Conservation (phyloP, 2,888 invertebrate species). For the Onthophagus sagittarius region DNA sequence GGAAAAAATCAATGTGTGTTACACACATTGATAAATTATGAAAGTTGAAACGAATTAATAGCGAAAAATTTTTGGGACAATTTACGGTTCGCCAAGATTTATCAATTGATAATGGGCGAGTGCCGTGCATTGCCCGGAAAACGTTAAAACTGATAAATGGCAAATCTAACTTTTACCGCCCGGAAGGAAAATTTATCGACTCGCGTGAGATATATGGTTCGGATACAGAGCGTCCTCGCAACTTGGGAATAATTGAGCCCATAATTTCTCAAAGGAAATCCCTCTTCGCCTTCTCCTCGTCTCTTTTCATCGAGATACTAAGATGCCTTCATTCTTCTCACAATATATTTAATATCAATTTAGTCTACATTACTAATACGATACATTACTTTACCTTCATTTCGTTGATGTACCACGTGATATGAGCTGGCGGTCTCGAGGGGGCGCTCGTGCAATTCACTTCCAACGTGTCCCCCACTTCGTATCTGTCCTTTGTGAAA, state of each 20-base stretch:
- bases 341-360: too few relatives aligned
- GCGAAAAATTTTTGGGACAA: neutral
- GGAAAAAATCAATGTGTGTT: neutral
- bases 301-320: neutral
- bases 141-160: neutral
- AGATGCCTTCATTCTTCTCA: neutral
- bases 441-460: constrained; percentile 73
- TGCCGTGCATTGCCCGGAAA: neutral
- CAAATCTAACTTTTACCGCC: neutral
- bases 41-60: neutral
- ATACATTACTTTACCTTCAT: constrained; percentile 56
- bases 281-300: neutral
- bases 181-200: constrained; percentile 9
- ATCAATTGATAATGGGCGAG: neutral
- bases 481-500: constrained; percentile 64
- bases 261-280: neutral
- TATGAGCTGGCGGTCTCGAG: constrained; percentile 68
- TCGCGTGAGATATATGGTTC: neutral
- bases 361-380: neutral
- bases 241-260: neutral
- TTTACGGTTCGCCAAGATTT: neutral
- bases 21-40: too few relatives aligned
- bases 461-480: constrained; percentile 64
- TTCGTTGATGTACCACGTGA: constrained; percentile 76
- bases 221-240: neutral